A percentile compares a stretch with the other conserved stretches of the same genome.
These are phyloP conservation scores for Ylistrum balloti DNA, from an alignment of 1,140 invertebrate species.

Conservation along the genomic window DNA sequence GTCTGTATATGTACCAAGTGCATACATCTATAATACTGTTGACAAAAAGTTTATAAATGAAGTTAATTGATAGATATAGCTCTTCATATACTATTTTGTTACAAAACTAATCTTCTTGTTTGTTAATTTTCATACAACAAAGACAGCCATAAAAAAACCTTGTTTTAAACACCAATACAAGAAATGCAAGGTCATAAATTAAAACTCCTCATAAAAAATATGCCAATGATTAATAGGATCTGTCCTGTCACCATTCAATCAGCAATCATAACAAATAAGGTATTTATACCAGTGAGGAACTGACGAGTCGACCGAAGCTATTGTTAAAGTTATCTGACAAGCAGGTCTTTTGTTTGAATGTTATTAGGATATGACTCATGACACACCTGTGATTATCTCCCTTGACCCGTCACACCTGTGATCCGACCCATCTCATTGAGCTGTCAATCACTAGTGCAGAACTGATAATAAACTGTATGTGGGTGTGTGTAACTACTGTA, in stretches of 20 bases:
- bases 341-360: not conserved
- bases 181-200: not conserved
- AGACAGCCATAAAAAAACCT: too few relatives aligned
- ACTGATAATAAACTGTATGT: too few relatives aligned
- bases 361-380: not conserved
- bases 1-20: too few relatives aligned
- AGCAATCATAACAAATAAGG: not conserved
- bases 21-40: too few relatives aligned
- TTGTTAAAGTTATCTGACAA: not conserved
- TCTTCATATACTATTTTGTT: too few relatives aligned
- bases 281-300: not conserved
- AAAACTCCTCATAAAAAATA: not conserved
- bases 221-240: not conserved
- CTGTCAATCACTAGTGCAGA: not conserved
- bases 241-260: not conserved
- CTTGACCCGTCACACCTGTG: slow-evolving; percentile 7
- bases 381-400: slow-evolving; percentile 1
- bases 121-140: slow-evolving; percentile 45
- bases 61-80: too few relatives aligned
- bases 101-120: too few relatives aligned
- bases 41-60: too few relatives aligned
- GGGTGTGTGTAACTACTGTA: too few relatives aligned
- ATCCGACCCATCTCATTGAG: slow-evolving; percentile 10
- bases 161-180: not conserved
- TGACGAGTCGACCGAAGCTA: not conserved